Evolutionary conservation across 2,797 vertebrate genomes (phyloP), one percentile per base, ranked within the genome.

Genomic region (Sciaenops ocellatus): DNA sequence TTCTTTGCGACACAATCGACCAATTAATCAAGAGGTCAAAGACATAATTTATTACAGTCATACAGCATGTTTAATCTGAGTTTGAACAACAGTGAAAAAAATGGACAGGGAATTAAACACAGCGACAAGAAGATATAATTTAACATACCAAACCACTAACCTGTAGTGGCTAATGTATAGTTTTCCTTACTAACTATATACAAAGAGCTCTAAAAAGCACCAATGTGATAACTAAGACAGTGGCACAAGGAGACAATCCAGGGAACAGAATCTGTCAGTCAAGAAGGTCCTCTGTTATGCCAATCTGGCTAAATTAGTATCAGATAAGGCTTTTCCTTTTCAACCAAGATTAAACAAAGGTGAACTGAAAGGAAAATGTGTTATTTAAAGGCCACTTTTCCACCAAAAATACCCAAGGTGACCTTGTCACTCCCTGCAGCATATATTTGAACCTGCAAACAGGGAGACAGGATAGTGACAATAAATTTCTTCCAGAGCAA

Each of bases 21-120:
- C 82, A 83, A 91, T 92, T 92, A 87, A 89, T 91, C 84, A 91
- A 79, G 51, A 65, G 76, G 85, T 84, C 80, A 73, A 76, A 82
- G 77, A 63, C 18, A 28, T 66, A 46, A 66, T 83, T 86, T 84
- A 85, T 87, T 78, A 73, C 75, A 71, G 72, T 55, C 54, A 63
- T 22, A 69, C 59, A 71, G 78, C 38, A 55, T 84, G 85, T 80
- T 82, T 81, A 60, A 84, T 67, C 41, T 15, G 51, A 76, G 42
- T 66, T 69, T 41, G 69, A 83, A 86, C 70, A 88, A 76, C 38
- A 57, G 15, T 16, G 22, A 22, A 28, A 63, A 42, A 52, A 64
- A 20, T 0, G 5, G 16, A 56, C n/a, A 71, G 54, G 16, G 13
- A 76, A 42, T 74, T 24, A 72, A 75, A 67, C 0, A 9, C n/a